Evolutionary conservation across 2,113 vertebrate species (phyloP).

Genomic region (Ardeotis arabs): DNA sequence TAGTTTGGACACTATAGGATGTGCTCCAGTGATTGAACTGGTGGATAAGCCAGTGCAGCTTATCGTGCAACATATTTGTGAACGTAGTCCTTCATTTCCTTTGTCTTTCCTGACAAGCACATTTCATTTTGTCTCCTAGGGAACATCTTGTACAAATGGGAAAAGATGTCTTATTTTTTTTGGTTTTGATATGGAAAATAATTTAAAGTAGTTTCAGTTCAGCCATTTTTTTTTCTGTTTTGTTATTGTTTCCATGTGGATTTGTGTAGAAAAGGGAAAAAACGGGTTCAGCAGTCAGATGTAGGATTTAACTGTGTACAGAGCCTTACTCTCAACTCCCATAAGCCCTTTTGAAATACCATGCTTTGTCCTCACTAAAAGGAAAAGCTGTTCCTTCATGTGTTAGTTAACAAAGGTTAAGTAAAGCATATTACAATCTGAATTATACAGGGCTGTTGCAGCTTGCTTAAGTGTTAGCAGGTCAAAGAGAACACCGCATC

Average conservation of each 20-base stretch:
- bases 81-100: neutral
- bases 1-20: neutral
- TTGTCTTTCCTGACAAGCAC: neutral
- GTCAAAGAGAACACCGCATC: constrained; percentile 31
- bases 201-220: neutral
- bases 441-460: constrained; percentile 30
- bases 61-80: neutral
- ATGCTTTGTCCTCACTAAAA: constrained; percentile 48
- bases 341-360: constrained; percentile 56
- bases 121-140: neutral
- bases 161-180: neutral
- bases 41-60: neutral
- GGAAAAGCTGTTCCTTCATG: constrained; percentile 51
- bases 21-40: neutral
- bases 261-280: neutral
- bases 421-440: constrained; percentile 58
- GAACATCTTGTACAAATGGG: neutral
- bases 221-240: neutral
- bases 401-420: constrained; percentile 59
- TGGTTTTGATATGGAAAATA: neutral
- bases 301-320: constrained; percentile 13
- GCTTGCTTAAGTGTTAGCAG: constrained; percentile 46
- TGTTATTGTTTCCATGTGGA: neutral
- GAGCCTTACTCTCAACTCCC: constrained; percentile 14
- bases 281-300: constrained; percentile 7